A percentile compares a stretch with the other conserved stretches of the same genome.
Conservation (phyloP, 2,888 invertebrate genomes). For the Chrysotoxum bicinctum region DNA sequence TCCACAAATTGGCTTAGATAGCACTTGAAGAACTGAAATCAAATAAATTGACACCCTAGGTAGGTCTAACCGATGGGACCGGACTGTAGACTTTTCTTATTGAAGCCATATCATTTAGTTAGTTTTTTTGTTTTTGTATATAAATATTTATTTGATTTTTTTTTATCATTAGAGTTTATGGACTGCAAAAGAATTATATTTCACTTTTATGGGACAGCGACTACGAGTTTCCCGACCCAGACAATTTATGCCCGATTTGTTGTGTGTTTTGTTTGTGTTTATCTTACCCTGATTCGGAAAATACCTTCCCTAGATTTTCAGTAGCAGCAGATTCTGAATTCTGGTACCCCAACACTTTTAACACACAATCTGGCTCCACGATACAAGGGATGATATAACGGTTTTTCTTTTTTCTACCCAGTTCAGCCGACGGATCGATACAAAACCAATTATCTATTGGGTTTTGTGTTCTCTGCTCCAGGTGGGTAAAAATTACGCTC, state of each 20-base stretch:
- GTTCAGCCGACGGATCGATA: constrained; percentile 48
- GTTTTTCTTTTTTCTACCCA: background rate
- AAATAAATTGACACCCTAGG: too few relatives aligned
- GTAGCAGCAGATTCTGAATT: background rate
- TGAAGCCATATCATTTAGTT: constrained; percentile 51
- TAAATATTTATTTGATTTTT: constrained; percentile 33
- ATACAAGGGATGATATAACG: constrained; percentile 4
- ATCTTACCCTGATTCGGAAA: constrained; percentile 41
- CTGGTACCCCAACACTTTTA: constrained; percentile 15
- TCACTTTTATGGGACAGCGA: constrained; percentile 51
- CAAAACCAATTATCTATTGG: constrained; percentile 64
- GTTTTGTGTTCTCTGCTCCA: constrained; percentile 32
- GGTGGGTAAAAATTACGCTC: constrained; percentile 16
- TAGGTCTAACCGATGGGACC: background rate
- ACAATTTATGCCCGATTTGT: constrained; percentile 29
- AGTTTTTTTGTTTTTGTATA: constrained; percentile 6
- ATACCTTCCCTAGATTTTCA: constrained; percentile 33
- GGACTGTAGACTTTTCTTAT: constrained; percentile 9
- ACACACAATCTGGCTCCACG: constrained; percentile 28
- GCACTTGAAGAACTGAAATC: too few relatives aligned
- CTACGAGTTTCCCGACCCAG: constrained; percentile 47
- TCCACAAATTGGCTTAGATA: too few relatives aligned
- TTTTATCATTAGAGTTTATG: constrained; percentile 22
- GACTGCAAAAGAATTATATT: constrained; percentile 49
- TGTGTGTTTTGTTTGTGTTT: background rate